A percentile compares a stretch with the other conserved stretches of the same genome.
phyloP scores from a whole-genome alignment of 2,797 vertebrate genomes.

The Sebastes iracundus region DNA sequence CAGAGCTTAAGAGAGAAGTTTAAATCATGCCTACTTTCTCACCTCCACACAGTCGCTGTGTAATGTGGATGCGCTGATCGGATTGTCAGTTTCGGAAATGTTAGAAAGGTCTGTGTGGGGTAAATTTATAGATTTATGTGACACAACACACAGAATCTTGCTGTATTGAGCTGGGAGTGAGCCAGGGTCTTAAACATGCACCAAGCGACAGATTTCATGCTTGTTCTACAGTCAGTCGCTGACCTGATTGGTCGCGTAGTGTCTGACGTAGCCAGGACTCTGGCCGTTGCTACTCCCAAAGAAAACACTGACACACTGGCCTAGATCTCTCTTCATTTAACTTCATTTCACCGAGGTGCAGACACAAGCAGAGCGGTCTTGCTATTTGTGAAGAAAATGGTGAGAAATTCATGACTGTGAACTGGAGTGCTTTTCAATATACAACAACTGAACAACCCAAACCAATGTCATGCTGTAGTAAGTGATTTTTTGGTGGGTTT shows the following conservation, averaged over 20 bases:
- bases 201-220: neutral
- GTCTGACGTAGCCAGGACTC: constrained; percentile 24
- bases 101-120: neutral
- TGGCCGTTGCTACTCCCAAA: neutral
- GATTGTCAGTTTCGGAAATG: neutral
- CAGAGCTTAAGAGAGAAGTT: neutral
- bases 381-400: constrained; percentile 36
- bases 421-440: constrained; percentile 22
- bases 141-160: neutral
- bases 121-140: neutral
- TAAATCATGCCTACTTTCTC: neutral
- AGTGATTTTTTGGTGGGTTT: neutral
- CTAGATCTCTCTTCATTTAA: constrained; percentile 49
- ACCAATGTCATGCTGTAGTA: neutral
- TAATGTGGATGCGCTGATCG: neutral
- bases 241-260: neutral
- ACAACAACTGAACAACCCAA: constrained; percentile 31
- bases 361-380: constrained; percentile 40
- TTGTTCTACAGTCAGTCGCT: neutral
- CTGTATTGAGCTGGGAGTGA: neutral
- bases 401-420: constrained; percentile 38
- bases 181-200: neutral
- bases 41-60: neutral
- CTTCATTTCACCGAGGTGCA: constrained; percentile 50
- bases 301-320: constrained; percentile 38